phyloP scores from a whole-genome alignment of 2,888 invertebrate genomes.

The Nasonia oneida region DNA sequence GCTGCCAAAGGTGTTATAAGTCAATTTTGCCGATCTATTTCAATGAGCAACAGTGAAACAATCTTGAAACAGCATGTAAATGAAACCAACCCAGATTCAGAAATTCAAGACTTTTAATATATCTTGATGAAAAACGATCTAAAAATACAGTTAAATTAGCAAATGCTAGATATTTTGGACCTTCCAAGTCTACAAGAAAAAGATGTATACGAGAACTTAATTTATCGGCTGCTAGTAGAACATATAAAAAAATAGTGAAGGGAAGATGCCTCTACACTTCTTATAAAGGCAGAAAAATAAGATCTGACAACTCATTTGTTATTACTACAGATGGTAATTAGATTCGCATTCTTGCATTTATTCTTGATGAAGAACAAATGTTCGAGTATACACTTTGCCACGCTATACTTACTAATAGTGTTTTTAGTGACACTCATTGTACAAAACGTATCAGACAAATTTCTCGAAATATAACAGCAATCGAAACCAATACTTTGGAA shows the following conservation, averaged over 20 bases:
- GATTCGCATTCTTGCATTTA: neutral
- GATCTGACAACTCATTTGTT: slow-evolving; percentile 10
- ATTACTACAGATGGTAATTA: neutral
- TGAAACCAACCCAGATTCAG: neutral
- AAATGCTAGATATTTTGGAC: slow-evolving; percentile 30
- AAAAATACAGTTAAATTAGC: neutral
- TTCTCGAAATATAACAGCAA: neutral
- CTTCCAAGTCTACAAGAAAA: neutral
- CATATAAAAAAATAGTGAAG: slow-evolving; percentile 22
- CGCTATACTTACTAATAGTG: neutral
- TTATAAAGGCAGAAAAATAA: neutral
- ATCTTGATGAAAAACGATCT: neutral
- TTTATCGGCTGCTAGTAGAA: neutral
- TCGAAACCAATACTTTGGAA: neutral
- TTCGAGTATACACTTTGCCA: neutral
- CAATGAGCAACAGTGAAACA: neutral
- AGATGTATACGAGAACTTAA: neutral
- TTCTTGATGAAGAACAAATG: neutral
- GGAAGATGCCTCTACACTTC: neutral
- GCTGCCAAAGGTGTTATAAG: slow-evolving; percentile 55
- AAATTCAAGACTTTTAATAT: neutral
- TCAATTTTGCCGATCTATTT: slow-evolving; percentile 50
- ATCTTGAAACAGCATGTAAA: slow-evolving; percentile 1
- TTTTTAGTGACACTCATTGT: neutral
- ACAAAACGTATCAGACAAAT: neutral